Conservation (phyloP, 2,888 invertebrate genomes). For the Drosophila limbata region DNA sequence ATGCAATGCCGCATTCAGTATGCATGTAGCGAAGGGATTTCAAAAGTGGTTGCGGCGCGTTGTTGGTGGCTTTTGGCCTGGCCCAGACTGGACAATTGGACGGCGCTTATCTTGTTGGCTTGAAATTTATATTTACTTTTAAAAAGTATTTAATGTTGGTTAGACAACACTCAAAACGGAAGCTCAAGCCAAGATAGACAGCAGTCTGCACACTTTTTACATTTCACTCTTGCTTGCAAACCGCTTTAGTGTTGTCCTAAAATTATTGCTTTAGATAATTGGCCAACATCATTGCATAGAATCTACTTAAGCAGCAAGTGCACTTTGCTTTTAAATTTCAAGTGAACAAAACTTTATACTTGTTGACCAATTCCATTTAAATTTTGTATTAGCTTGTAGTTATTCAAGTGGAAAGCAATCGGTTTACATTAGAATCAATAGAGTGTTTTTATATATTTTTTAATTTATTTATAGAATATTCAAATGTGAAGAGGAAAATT, state of each 20-base stretch:
- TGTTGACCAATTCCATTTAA: neutral
- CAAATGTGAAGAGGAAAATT: neutral
- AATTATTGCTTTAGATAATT: constrained; percentile 8
- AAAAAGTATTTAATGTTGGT: constrained; percentile 63
- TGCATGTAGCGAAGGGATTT: constrained; percentile 53
- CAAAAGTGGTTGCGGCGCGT: constrained; percentile 37
- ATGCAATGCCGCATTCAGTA: constrained; percentile 52
- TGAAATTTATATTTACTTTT: constrained; percentile 69
- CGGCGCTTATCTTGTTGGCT: constrained; percentile 67
- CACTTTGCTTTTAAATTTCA: neutral
- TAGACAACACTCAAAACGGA: constrained; percentile 33
- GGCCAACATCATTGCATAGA: neutral
- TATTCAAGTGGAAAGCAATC: too few relatives aligned
- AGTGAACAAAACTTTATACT: neutral
- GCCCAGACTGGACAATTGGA: constrained; percentile 34
- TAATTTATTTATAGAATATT: neutral
- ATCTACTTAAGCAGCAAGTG: neutral
- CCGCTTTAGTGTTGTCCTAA: neutral
- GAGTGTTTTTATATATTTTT: too few relatives aligned
- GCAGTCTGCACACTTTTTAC: constrained; percentile 9
- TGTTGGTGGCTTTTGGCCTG: constrained; percentile 24
- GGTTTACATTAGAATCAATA: neutral
- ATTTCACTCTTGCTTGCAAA: neutral
- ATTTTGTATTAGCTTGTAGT: neutral
- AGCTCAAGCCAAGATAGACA: constrained; percentile 27